Evolutionary conservation across 2,113 vertebrate genomes (phyloP).

Genomic region (Archocentrus centrarchus): DNA sequence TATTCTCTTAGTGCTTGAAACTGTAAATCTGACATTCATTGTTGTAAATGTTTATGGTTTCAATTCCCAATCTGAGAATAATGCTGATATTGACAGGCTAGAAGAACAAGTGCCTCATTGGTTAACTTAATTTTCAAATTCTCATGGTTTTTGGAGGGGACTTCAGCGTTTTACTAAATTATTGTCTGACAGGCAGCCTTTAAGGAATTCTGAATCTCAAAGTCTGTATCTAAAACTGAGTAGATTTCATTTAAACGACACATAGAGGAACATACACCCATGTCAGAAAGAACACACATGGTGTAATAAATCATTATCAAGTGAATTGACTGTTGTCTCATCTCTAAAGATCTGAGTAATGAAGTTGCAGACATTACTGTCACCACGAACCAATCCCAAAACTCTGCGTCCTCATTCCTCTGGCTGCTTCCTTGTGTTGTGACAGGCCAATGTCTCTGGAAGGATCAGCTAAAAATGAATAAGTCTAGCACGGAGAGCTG

Average conservation of each 20-base stretch:
- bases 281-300: accelerated
- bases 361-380: not conserved
- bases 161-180: accelerated
- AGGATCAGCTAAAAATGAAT: not conserved
- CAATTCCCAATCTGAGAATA: not conserved
- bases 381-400: not conserved
- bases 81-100: not conserved
- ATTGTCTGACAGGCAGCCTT: not conserved
- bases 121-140: not conserved
- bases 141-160: not conserved
- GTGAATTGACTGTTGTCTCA: not conserved
- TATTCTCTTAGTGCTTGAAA: not conserved
- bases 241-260: accelerated
- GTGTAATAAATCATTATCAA: not conserved
- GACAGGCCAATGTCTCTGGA: not conserved
- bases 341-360: not conserved
- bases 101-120: accelerated
- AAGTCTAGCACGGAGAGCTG: not conserved
- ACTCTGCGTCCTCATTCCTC: too few species aligned
- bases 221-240: not conserved
- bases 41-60: constrained; percentile 2
- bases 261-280: accelerated
- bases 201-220: not conserved
- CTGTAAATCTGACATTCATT: not conserved
- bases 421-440: not conserved